These are phyloP conservation scores for Elaphurus davidianus DNA, from an alignment of 2,113 vertebrate genomes.

Conservation along the genomic window DNA sequence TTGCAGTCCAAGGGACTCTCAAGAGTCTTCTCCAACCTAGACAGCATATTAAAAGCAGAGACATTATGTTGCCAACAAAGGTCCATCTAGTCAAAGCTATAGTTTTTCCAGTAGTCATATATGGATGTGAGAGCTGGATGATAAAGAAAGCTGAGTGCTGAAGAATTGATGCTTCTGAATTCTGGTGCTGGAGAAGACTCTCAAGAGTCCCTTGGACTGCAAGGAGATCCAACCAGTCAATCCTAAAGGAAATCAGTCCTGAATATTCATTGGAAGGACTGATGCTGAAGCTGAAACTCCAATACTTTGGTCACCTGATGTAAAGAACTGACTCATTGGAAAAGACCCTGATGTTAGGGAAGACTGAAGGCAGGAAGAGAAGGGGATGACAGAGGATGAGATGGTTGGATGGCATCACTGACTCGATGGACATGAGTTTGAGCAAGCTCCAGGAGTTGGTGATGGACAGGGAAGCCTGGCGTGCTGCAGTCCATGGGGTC, in stretches of 20 bases:
- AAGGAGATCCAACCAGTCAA: neutral
- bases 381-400: neutral
- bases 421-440: neutral
- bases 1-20: no score
- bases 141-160: neutral
- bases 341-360: neutral
- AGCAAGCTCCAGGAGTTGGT: neutral
- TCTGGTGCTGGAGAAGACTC: neutral
- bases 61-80: neutral
- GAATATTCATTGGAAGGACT: neutral
- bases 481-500: neutral
- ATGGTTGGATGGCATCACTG: neutral
- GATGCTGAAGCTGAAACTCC: neutral
- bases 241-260: neutral
- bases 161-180: neutral
- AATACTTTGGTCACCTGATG: neutral
- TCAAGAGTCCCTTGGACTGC: neutral
- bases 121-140: neutral
- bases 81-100: neutral
- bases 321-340: neutral
- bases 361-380: neutral
- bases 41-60: neutral
- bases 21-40: neutral
- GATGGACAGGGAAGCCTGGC: neutral
- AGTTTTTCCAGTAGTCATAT: neutral